Conservation (phyloP, 2,113 vertebrate genomes). For the Hoplias malabaricus region DNA sequence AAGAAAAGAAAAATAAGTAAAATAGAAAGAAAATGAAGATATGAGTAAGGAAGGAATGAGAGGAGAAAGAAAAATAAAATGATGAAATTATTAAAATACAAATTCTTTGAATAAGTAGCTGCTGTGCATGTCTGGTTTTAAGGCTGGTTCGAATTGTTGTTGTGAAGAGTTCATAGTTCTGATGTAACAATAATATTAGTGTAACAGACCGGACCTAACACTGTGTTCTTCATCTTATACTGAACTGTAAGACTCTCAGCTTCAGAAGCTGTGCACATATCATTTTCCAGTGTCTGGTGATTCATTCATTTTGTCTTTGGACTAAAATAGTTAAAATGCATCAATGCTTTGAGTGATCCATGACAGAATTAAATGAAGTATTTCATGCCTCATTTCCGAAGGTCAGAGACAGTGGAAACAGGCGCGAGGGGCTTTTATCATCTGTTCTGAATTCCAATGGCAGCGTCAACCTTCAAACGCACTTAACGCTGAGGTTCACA, state of each 20-base stretch:
- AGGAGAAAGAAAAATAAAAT: no score
- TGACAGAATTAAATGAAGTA: constrained; percentile 31
- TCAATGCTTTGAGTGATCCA: constrained; percentile 37
- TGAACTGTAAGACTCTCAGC: background rate
- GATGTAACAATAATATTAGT: background rate
- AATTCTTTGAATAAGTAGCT: no score
- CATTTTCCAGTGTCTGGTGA: constrained; percentile 5
- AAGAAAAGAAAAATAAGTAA: no score
- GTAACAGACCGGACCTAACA: background rate
- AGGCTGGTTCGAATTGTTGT: no score
- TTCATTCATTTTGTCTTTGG: constrained; percentile 19
- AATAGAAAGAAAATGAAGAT: no score
- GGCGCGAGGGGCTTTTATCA: background rate
- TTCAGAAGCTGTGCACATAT: background rate
- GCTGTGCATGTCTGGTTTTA: no score
- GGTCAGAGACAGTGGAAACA: constrained; percentile 18
- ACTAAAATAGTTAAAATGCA: constrained; percentile 25
- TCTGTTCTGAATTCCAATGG: constrained; percentile 33
- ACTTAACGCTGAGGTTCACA: constrained; percentile 8
- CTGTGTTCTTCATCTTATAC: background rate
- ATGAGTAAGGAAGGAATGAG: no score
- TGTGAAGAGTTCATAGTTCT: background rate
- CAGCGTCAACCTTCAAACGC: constrained; percentile 34
- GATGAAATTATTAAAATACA: no score
- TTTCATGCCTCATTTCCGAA: constrained; percentile 34